Conservation (phyloP, 2,113 vertebrate genomes). For the Sylvia atricapilla region DNA sequence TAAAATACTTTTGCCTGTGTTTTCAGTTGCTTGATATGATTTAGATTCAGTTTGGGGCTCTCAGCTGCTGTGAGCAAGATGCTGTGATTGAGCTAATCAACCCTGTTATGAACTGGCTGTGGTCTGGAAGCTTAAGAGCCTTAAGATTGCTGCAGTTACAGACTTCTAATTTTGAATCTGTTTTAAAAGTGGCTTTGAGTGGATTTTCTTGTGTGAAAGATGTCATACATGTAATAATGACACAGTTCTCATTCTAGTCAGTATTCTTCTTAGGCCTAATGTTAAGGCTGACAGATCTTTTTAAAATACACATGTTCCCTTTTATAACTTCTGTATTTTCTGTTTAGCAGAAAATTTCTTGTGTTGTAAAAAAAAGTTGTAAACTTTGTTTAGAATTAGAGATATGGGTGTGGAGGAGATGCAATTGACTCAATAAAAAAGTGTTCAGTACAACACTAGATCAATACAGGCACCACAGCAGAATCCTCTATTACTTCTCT, state of each 20-base stretch:
- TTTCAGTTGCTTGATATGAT: not conserved
- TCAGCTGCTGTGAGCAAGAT: not conserved
- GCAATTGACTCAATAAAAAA: not conserved
- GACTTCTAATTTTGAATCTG: not conserved
- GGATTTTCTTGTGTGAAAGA: not conserved
- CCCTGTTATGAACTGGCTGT: not conserved
- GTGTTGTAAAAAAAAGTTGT: not conserved
- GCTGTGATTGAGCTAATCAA: conserved; percentile 18
- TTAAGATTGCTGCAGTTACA: not conserved
- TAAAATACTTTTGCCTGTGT: not conserved
- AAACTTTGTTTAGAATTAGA: not conserved
- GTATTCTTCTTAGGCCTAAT: not conserved
- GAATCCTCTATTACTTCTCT: not conserved
- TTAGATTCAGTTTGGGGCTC: not conserved
- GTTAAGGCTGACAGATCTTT: not conserved
- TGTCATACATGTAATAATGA: not conserved
- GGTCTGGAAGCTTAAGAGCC: not conserved
- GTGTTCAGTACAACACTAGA: not conserved
- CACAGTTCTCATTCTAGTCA: not conserved
- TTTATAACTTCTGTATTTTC: not conserved
- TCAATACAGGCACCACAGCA: not conserved
- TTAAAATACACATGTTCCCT: not conserved
- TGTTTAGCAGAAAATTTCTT: not conserved
- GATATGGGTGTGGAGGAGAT: not conserved
- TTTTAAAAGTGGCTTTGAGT: not conserved